Evolutionary conservation across 2,797 vertebrate species (phyloP), one percentile per base, ranked within the genome.

Genomic region (Anguilla pacifica): DNA sequence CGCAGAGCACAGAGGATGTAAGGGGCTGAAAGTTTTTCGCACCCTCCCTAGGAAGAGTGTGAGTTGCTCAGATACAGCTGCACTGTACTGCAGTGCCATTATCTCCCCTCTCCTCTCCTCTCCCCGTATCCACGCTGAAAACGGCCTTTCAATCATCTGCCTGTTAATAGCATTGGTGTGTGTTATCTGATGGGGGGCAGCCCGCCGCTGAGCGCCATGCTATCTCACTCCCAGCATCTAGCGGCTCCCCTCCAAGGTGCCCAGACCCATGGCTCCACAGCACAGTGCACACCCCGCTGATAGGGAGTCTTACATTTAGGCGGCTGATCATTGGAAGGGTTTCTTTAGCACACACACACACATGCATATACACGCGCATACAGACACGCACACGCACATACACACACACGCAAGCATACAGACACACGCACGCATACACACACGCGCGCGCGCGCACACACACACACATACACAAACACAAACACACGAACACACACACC

Each of bases 151-250:
- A 77, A 1, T n/a, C 46, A 51, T n/a, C 39, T 49, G 49, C 13
- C 31, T 49, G 84, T 67, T 67, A 85, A 85, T 85, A 85, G 35
- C 31, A 85, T 39, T 85, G 55, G 55, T 86, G 10, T 87, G 59
- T 81, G 79, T 59, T 49, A 59, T 88, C 84, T 90, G 82, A 90
- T 85, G n/a, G 74, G 87, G 35, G 72, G 17, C 88, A 88, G 83
- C 53, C 55, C 51, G 35, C 61, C 31, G 7, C 64, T 79, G 49
- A 49, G 49, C 51, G 25, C n/a, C 51, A 61, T 3, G 53, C 19
- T 31, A 55, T 86, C 83, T 88, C 39, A 88, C 89, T 86, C 53
- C 10, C 81, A 39, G 55, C 31, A 79, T 83, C 55, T 77, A 74
- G 74, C 88, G 74, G 79, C 84, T 67, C 22, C 82, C 82, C 70